phyloP scores from a whole-genome alignment of 2,797 vertebrate species.

The Lutjanus campechanus region DNA sequence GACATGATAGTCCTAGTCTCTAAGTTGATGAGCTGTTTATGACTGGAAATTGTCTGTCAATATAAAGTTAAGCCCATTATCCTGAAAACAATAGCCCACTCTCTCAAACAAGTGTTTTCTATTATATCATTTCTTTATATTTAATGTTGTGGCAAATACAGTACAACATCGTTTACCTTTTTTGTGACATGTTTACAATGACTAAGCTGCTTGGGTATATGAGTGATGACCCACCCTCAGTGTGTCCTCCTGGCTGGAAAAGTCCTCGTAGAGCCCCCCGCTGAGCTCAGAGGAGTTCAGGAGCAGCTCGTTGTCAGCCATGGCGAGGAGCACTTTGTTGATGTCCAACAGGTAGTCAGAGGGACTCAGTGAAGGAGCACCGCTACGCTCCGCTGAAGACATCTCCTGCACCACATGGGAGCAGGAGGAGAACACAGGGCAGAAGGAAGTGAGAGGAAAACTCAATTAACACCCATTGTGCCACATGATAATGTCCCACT shows the following conservation, averaged over 20 bases:
- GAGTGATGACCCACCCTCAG: conserved; percentile 86
- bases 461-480: not conserved
- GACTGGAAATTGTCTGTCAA: too few species aligned
- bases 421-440: not conserved
- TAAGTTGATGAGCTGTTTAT: too few species aligned
- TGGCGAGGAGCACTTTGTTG: conserved; percentile 91
- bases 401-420: conserved; percentile 57
- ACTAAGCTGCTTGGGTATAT: not conserved
- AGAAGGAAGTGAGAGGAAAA: not conserved
- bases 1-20: too few species aligned
- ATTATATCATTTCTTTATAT: not conserved
- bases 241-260: conserved; percentile 93
- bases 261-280: conserved; percentile 90
- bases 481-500: not conserved
- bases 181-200: not conserved
- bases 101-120: not conserved
- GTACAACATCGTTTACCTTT: not conserved
- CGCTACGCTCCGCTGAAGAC: conserved; percentile 48
- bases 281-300: conserved; percentile 93
- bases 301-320: conserved; percentile 92
- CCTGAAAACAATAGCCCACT: too few species aligned
- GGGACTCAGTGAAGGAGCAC: conserved; percentile 75
- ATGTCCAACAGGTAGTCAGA: conserved; percentile 93
- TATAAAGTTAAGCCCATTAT: too few species aligned
- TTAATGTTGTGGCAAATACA: not conserved